Evolutionary conservation across 2,888 invertebrate species (phyloP), one percentile per base, ranked within the genome.

Genomic region (Pemphredon lugubris): DNA sequence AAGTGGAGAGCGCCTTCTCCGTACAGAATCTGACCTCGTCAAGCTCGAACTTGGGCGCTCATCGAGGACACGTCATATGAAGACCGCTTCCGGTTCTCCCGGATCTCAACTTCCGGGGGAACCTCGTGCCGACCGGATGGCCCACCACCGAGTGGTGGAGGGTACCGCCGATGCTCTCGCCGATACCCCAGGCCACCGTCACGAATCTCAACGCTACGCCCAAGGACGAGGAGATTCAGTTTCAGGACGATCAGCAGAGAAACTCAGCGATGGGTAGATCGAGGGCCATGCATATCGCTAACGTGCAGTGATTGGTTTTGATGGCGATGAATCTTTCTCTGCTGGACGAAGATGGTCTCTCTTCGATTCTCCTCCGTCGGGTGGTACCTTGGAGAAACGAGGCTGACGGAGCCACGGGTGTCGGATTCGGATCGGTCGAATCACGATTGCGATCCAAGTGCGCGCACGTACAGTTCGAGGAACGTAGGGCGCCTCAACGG

Each of bases 1-100:
- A 85, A 23, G 73, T 82, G 6, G 85, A 85, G 50, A 84, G 81
- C 74, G 82, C 85, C 3, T 90, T 90, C 64, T 89, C 89, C n/a
- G 89, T 89, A 39, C 88, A 88, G 64, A 88, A 86, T 58, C 71
- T 89, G 1, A 88, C 89, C 4, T 85, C 86, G 7, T 87, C 77
- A 37, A 82, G 75, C 42, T 79, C 75, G 32, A 86, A 88, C 37
- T 87, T 90, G 18, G 88, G 83, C 39, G 86, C 86, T 1, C 86
- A 93, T 67, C 86, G 89, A 1, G 86, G 84, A 57, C 95, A 95
- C 88, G 94, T 95, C 90, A 95, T 95, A 93, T 95, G 95, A 95
- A 95, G 94, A 92, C 95, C 95, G 91, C 94, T 95, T 88, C 94
- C 95, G 94, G 93, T 93, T 92, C 95, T 95, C 91, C 94, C 94